A percentile compares a stretch with the other conserved stretches of the same genome.
Evolutionary conservation across 2,888 invertebrate species (phyloP).

Genomic region (Toxonevra muliebris): DNA sequence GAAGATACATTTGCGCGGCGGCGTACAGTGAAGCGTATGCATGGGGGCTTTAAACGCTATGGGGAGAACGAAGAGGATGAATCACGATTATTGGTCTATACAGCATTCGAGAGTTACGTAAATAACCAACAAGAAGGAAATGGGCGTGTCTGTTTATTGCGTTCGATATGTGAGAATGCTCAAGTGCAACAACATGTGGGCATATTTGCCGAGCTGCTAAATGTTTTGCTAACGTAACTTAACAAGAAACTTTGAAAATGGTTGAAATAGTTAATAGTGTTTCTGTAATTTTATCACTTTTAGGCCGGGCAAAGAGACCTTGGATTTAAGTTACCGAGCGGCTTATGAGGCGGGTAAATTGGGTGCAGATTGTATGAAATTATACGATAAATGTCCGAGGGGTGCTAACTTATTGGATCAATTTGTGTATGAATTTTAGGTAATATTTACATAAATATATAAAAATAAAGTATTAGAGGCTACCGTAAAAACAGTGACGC

Average conservation of each 20-base stretch:
- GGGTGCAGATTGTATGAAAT: conserved; percentile 67
- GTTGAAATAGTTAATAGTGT: background rate
- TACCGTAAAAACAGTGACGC: no score
- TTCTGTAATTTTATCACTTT: background rate
- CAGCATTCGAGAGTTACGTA: conserved; percentile 55
- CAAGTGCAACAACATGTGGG: conserved; percentile 56
- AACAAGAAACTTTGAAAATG: conserved; percentile 23
- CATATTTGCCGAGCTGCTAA: conserved; percentile 52
- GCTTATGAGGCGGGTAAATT: conserved; percentile 63
- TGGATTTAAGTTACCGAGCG: conserved; percentile 68
- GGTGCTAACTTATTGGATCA: no score
- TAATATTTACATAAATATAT: no score
- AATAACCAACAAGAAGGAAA: conserved; percentile 36
- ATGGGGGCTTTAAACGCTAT: conserved; percentile 39
- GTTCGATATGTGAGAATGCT: conserved; percentile 62
- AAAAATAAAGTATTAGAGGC: no score
- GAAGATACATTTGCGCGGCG: conserved; percentile 51
- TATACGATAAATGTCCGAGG: conserved; percentile 72
- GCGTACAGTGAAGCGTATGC: conserved; percentile 46
- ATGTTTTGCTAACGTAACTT: conserved; percentile 51
- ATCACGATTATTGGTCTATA: conserved; percentile 55
- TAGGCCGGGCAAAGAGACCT: conserved; percentile 56
- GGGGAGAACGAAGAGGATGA: conserved; percentile 50
- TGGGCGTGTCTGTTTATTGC: conserved; percentile 55
- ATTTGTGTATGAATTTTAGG: no score